A percentile compares a stretch with the other conserved stretches of the same genome.
Conservation (phyloP, 2,113 vertebrate species). For the Bambusicola thoracicus region DNA sequence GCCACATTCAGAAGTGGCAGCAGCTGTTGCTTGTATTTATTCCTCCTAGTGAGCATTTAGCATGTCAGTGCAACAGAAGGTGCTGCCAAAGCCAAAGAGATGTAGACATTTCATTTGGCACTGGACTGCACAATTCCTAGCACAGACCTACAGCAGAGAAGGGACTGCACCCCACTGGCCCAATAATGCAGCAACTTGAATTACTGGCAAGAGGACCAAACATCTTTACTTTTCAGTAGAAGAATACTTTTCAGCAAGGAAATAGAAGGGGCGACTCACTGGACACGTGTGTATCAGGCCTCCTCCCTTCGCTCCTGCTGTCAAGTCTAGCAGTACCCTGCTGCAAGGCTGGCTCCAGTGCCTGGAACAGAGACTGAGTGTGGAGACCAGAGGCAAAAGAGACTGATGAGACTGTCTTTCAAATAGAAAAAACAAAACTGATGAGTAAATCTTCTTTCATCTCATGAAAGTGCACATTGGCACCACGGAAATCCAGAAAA, state of each 20-base stretch:
- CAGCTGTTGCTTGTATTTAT: background rate
- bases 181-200: background rate
- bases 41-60: background rate
- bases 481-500: background rate
- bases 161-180: background rate
- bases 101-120: background rate
- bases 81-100: conserved; percentile 10
- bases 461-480: background rate
- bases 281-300: background rate
- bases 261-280: background rate
- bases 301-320: background rate
- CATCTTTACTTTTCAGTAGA: background rate
- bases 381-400: background rate
- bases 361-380: background rate
- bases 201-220: background rate
- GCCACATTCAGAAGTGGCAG: background rate
- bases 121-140: background rate
- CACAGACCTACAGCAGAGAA: background rate
- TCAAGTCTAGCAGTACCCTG: background rate
- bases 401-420: background rate
- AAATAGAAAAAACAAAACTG: background rate
- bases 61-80: background rate
- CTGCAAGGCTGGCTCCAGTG: conserved; percentile 34
- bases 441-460: background rate
- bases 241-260: background rate